These are phyloP conservation scores for Gandaritis pyraliata DNA, from an alignment of 2,888 invertebrate species.

Conservation along the genomic window DNA sequence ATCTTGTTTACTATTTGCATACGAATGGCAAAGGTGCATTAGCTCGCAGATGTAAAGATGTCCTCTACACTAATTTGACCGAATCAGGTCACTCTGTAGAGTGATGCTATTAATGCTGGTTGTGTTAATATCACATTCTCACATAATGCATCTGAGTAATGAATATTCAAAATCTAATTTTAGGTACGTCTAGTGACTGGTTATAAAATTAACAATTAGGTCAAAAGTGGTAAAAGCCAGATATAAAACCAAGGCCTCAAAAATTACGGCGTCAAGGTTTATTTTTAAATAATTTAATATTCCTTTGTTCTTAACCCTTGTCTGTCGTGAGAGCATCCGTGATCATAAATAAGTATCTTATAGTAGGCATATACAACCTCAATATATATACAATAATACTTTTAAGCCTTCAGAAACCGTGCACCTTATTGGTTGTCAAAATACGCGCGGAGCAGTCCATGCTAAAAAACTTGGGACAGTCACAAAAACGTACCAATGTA, in stretches of 20 bases:
- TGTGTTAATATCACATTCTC: neutral
- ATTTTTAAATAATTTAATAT: slow-evolving; percentile 35
- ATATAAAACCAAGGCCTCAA: slow-evolving; percentile 35
- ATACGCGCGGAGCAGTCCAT: neutral
- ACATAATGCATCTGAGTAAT: neutral
- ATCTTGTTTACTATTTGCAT: slow-evolving; percentile 29
- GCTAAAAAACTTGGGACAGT: neutral
- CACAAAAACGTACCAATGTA: neutral
- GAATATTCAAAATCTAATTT: neutral
- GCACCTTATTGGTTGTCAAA: neutral
- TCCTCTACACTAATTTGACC: slow-evolving; percentile 33
- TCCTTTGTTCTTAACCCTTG: slow-evolving; percentile 38
- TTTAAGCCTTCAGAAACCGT: too few relatives aligned
- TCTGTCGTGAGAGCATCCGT: slow-evolving; percentile 33
- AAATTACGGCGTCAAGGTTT: slow-evolving; percentile 33
- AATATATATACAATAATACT: too few relatives aligned
- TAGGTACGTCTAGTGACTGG: neutral
- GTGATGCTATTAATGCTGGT: slow-evolving; percentile 20
- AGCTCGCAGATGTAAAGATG: slow-evolving; percentile 27
- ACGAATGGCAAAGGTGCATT: slow-evolving; percentile 32
- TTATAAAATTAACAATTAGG: slow-evolving; percentile 11
- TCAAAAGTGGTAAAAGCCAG: neutral
- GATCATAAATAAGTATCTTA: slow-evolving; percentile 12
- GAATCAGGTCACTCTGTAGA: slow-evolving; percentile 32
- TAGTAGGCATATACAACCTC: too few relatives aligned